A percentile compares a stretch with the other conserved stretches of the same genome.
Evolutionary conservation across 2,113 vertebrate genomes (phyloP).

Genomic region (Bubalus kerabau): DNA sequence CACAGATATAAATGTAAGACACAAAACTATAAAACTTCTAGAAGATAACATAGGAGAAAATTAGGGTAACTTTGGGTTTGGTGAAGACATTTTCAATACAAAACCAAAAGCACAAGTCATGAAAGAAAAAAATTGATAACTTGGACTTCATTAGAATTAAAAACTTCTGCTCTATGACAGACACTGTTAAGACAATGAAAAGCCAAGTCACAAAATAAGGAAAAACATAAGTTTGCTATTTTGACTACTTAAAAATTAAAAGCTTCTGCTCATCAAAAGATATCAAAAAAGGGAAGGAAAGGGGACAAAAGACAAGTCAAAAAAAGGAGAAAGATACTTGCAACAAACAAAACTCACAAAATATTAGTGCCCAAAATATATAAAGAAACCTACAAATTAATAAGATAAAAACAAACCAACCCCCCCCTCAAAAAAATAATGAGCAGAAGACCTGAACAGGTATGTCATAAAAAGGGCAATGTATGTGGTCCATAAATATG

Average conservation of each 20-base stretch:
- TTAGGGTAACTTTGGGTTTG: not conserved
- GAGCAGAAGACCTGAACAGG: not conserved
- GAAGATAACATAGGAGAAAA: not conserved
- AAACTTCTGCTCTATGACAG: not conserved
- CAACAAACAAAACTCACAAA: not conserved
- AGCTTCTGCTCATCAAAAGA: not conserved
- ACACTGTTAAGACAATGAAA: not conserved
- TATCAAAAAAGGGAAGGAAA: not conserved
- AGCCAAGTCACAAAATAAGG: not conserved
- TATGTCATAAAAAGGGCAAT: not conserved
- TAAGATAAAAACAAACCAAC: not conserved
- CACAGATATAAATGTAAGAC: not conserved
- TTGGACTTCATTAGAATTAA: not conserved
- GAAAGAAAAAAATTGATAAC: not conserved
- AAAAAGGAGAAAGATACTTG: not conserved
- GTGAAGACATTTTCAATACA: not conserved
- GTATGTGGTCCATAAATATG: not conserved
- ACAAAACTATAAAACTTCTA: not conserved
- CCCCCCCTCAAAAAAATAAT: not conserved
- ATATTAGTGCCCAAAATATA: not conserved
- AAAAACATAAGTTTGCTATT: not conserved
- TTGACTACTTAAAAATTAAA: not conserved
- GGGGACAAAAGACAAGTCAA: not conserved
- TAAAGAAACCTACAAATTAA: not conserved
- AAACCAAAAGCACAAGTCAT: not conserved